Base-by-base conservation (phyloP, 2,797 vertebrate species). In the Enoplosus armatus region DNA sequence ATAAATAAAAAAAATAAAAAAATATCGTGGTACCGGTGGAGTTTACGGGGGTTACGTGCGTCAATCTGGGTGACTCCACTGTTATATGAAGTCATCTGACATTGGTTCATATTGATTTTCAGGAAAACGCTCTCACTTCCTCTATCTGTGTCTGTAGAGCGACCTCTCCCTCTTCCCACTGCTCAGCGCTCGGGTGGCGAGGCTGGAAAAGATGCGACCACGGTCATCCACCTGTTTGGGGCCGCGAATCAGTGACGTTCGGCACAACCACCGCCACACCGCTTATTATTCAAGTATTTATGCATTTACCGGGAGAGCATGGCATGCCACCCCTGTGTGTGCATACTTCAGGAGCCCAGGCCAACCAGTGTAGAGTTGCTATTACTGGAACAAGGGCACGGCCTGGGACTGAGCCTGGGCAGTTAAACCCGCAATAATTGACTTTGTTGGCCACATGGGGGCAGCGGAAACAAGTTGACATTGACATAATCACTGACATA, bases 41-140 rank as follows among this genome's bases (percentile, higher is more conserved):
- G 73, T 59, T 62, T 59, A 31, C n/a, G n/a, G n/a, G n/a, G 67
- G 59, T 62, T 56, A n/a, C 45, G 62, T 37, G 27, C 39, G 47
- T 77, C 26, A 74, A 5, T 62, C 20, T 2, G n/a, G 54, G 22
- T 68, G 84, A 74, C 62, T 70, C 15, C 41, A 4, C 11, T 78
- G 16, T 51, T 56, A 33, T 20, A 35, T 62, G 20, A 48, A 65
- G 80, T 65, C 37, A 72, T 84, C 35, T 61, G 68, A 80, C 85
- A 68, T 68, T 9, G 48, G 43, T 50, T 65, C 15, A 22, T 58
- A 81, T 64, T 76, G 67, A 87, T 79, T 79, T 79, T 70, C 39
- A 65, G 58, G n/a, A 84, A 72, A n/a, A 82, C 56, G 7, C 69
- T 86, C 68, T 82, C 50, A 41, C 64, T 74, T 56, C 59, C 76